Percentiles rank a stretch among this genome's conserved stretches.
Evolutionary conservation across 2,113 vertebrate genomes (phyloP).

Genomic region (Serilophus lunatus): DNA sequence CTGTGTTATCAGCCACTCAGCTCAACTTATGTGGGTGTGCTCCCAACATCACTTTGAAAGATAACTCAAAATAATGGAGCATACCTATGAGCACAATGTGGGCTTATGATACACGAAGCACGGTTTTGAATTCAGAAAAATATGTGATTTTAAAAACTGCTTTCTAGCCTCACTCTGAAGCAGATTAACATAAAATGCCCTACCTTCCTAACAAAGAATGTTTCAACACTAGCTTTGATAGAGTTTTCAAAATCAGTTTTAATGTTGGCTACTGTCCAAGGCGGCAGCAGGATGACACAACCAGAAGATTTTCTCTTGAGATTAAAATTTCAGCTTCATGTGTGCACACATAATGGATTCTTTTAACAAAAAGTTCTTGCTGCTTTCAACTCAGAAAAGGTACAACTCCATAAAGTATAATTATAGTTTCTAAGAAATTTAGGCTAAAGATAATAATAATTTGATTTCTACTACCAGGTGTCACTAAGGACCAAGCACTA

Average conservation of each 20-base stretch:
- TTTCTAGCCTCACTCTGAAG: neutral
- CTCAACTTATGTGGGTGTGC: neutral
- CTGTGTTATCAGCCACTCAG: neutral
- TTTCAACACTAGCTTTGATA: neutral
- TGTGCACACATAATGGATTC: neutral
- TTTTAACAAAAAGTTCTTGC: neutral
- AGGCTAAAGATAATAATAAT: neutral
- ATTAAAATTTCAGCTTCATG: neutral
- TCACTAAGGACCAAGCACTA: neutral
- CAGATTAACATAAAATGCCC: neutral
- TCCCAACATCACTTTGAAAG: neutral
- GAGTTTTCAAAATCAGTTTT: neutral
- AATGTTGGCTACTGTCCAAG: neutral
- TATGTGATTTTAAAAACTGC: neutral
- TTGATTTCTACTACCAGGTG: neutral
- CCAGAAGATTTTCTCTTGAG: neutral
- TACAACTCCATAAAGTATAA: neutral
- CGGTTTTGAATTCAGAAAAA: neutral
- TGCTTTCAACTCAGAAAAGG: neutral
- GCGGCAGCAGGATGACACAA: neutral
- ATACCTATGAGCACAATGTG: neutral
- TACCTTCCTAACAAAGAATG: neutral
- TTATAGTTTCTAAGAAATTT: neutral
- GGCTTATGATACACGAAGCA: neutral
- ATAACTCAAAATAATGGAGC: neutral